Conservation (phyloP, 2,113 vertebrate species). For the Mellivora capensis region DNA sequence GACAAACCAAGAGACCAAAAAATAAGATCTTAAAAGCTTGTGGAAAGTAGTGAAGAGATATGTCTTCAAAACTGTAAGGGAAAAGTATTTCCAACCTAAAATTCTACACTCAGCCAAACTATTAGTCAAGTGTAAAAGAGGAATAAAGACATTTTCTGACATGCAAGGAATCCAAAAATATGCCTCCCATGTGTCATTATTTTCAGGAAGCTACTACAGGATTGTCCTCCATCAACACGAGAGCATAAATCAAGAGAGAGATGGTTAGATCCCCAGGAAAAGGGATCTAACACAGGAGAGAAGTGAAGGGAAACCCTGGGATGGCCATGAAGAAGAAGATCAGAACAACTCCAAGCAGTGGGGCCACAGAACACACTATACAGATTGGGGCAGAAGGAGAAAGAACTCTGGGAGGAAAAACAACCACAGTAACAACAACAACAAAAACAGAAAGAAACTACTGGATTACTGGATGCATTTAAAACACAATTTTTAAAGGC, state of each 20-base stretch:
- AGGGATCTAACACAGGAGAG: background rate
- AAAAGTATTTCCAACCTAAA: background rate
- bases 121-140: background rate
- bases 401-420: background rate
- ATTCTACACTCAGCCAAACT: background rate
- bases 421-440: background rate
- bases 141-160: background rate
- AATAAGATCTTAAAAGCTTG: background rate
- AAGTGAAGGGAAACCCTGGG: background rate
- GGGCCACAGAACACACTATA: too few relatives aligned
- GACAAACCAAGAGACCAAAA: background rate
- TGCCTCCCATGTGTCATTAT: background rate
- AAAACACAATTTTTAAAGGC: background rate
- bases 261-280: background rate
- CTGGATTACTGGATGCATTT: background rate
- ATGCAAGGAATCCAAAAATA: background rate
- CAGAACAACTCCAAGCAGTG: background rate
- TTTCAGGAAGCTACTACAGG: background rate
- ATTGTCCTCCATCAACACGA: background rate
- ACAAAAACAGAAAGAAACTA: background rate
- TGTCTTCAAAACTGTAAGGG: background rate
- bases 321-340: background rate
- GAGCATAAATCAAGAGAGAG: background rate
- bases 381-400: background rate
- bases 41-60: background rate